These are phyloP conservation scores for Lycophotia porphyrea DNA, from an alignment of 2,888 invertebrate species.

Conservation along the genomic window DNA sequence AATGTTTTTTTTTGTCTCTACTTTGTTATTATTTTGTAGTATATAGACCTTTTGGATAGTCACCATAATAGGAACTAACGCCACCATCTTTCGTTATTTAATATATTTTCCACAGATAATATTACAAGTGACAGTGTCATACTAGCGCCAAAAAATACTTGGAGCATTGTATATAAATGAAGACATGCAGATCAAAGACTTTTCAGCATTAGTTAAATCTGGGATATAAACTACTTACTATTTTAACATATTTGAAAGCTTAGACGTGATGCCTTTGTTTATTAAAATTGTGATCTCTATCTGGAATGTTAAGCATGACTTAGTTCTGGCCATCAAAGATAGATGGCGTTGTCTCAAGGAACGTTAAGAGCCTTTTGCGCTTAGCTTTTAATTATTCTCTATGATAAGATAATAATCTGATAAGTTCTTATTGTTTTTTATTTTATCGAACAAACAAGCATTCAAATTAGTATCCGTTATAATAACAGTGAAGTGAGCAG, in stretches of 20 bases:
- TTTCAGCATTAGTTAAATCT: neutral
- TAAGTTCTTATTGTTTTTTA: slow-evolving; percentile 29
- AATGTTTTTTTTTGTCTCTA: neutral
- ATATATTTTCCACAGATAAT: neutral
- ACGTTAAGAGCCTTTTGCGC: neutral
- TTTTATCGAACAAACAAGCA: slow-evolving; percentile 11
- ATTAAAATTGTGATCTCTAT: neutral
- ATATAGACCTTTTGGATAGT: neutral
- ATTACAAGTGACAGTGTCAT: neutral
- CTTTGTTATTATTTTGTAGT: neutral
- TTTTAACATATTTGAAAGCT: neutral
- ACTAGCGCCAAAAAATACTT: neutral
- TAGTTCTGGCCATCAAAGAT: neutral
- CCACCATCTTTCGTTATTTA: neutral
- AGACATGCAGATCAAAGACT: neutral
- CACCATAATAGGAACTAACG: neutral
- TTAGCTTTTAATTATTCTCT: neutral
- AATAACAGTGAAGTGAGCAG: slow-evolving; percentile 9
- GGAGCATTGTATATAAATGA: neutral
- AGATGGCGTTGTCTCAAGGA: slow-evolving; percentile 31
- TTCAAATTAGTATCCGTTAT: slow-evolving; percentile 25
- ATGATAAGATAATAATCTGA: slow-evolving; percentile 43
- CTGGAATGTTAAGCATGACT: neutral
- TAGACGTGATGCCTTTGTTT: neutral
- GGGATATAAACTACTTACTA: neutral